Evolutionary conservation across 2,888 invertebrate genomes (phyloP).

Genomic region (Antheraea assamensis): DNA sequence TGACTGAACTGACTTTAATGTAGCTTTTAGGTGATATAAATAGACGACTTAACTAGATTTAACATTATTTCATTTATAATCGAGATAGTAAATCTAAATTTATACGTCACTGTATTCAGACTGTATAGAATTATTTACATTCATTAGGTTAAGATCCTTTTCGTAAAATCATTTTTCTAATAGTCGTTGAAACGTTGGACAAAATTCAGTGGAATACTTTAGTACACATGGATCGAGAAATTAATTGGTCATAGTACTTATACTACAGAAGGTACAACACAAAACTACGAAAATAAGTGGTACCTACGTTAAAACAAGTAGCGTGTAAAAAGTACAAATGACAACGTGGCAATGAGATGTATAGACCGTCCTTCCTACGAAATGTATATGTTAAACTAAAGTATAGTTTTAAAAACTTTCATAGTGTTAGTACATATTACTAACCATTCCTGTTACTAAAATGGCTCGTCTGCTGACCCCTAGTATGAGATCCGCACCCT

Average conservation of each 20-base stretch:
- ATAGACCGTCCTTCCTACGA: too few species aligned
- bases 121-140: not conserved
- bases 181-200: not conserved
- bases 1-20: too few species aligned
- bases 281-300: not conserved
- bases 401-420: not conserved
- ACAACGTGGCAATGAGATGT: too few species aligned
- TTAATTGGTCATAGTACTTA: not conserved
- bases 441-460: not conserved
- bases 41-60: not conserved
- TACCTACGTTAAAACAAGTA: too few species aligned
- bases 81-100: not conserved
- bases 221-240: not conserved
- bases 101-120: not conserved
- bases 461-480: slow-evolving; percentile 23
- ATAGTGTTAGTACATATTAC: not conserved
- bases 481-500: slow-evolving; percentile 25
- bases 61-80: not conserved
- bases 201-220: not conserved
- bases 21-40: not conserved
- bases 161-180: not conserved
- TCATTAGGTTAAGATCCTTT: not conserved
- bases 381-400: not conserved
- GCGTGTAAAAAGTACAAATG: too few species aligned
- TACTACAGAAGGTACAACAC: not conserved